Percentiles rank a stretch among this genome's conserved stretches.
These are phyloP conservation scores for Brachyhypopomus occidentalis DNA, from an alignment of 2,113 vertebrate genomes.

Conservation along the genomic window DNA sequence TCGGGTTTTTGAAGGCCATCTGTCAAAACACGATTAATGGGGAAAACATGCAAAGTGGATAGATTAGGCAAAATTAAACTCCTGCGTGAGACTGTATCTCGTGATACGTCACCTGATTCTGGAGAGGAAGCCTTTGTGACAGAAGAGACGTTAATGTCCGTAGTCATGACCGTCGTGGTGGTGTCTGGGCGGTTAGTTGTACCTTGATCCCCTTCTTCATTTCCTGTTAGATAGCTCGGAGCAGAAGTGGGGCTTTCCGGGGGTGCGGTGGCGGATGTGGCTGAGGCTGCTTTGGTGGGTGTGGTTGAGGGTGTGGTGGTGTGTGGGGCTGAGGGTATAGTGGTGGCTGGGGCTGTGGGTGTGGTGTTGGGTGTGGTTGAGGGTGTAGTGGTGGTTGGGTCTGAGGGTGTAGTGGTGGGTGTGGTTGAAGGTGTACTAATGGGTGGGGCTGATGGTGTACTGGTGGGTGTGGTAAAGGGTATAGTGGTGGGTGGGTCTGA, in stretches of 20 bases:
- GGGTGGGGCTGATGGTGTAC: too few relatives aligned
- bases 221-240: slow-evolving; percentile 67
- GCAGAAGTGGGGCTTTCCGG: not conserved
- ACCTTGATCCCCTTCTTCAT: not conserved
- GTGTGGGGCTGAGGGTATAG: too few relatives aligned
- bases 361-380: too few relatives aligned
- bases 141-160: not conserved
- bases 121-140: not conserved
- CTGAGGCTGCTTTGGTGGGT: not conserved
- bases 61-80: not conserved
- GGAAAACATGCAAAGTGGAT: not conserved
- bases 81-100: not conserved
- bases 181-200: not conserved
- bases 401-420: too few relatives aligned
- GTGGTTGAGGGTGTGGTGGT: too few relatives aligned
- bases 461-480: too few relatives aligned
- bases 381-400: too few relatives aligned
- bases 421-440: too few relatives aligned
- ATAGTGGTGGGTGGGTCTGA: too few relatives aligned
- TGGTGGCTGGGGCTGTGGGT: too few relatives aligned
- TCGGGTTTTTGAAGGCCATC: not conserved
- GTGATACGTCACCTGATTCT: slow-evolving; percentile 19
- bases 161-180: not conserved
- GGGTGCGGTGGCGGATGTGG: not conserved
- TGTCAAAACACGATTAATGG: not conserved